Conservation (phyloP, 2,113 vertebrate genomes). For the Elachura formosa region DNA sequence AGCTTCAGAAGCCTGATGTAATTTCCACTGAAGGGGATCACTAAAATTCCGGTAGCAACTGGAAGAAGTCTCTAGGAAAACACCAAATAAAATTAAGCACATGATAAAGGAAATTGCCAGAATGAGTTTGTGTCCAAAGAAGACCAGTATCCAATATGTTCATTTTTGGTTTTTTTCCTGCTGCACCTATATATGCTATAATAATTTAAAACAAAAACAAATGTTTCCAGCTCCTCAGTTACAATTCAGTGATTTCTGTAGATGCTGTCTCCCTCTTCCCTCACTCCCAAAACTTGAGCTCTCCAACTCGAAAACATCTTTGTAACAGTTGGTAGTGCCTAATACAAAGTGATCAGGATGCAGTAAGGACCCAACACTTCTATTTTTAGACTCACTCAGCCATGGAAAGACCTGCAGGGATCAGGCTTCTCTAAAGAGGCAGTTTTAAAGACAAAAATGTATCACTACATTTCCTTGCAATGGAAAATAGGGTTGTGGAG, state of each 20-base stretch:
- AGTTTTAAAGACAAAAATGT: not conserved
- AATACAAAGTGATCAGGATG: not conserved
- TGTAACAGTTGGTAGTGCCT: not conserved
- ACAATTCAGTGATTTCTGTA: not conserved
- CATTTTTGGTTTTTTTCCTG: not conserved
- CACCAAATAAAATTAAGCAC: not conserved
- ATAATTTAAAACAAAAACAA: not conserved
- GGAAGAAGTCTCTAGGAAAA: not conserved
- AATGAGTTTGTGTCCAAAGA: not conserved
- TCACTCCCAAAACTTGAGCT: not conserved
- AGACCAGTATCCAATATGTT: not conserved
- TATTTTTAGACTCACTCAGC: not conserved
- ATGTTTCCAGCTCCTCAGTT: not conserved
- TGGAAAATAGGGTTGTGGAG: not conserved
- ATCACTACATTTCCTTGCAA: not conserved
- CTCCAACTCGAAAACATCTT: not conserved
- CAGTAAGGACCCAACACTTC: not conserved
- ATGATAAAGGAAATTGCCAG: not conserved
- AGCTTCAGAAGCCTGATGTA: not conserved
- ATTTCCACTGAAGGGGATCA: not conserved
- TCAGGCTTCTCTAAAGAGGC: not conserved
- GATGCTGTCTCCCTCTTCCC: not conserved
- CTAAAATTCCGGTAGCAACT: not conserved
- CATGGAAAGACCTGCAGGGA: not conserved
- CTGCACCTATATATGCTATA: not conserved